A percentile compares a stretch with the other conserved stretches of the same genome.
Evolutionary conservation across 2,797 vertebrate species (phyloP).

Genomic region (Lepus oiostolus): DNA sequence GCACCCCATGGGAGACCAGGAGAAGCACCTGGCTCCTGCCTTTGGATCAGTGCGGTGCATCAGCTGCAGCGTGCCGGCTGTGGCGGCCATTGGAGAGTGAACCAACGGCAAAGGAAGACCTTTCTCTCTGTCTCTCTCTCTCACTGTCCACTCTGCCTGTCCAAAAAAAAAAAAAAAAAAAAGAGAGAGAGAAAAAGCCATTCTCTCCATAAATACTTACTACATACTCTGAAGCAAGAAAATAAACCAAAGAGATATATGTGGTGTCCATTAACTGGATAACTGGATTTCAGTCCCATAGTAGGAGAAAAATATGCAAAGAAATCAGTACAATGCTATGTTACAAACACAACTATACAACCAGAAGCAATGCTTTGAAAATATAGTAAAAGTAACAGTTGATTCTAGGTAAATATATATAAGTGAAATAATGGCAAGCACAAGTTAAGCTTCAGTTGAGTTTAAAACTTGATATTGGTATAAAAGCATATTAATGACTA

Average conservation of each 20-base stretch:
- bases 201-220: not conserved
- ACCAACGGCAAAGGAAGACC: no score
- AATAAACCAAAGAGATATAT: not conserved
- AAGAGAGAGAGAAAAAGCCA: not conserved
- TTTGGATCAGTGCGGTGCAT: no score
- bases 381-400: not conserved
- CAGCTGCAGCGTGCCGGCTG: no score
- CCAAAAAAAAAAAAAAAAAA: no score
- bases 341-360: not conserved
- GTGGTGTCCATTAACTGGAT: not conserved
- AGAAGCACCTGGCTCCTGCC: no score
- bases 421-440: not conserved
- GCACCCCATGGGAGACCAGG: no score
- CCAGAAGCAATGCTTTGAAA: not conserved
- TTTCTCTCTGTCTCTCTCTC: no score
- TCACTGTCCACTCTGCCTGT: no score
- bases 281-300: conserved; percentile 3
- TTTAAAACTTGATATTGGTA: not conserved
- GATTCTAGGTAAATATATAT: not conserved
- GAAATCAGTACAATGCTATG: not conserved
- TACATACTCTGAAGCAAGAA: conserved; percentile 1
- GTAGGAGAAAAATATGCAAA: not conserved
- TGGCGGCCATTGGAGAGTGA: no score
- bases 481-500: not conserved
- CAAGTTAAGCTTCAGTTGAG: not conserved